Evolutionary conservation across 1,140 invertebrate genomes (phyloP).

Genomic region (Augochlora pura): DNA sequence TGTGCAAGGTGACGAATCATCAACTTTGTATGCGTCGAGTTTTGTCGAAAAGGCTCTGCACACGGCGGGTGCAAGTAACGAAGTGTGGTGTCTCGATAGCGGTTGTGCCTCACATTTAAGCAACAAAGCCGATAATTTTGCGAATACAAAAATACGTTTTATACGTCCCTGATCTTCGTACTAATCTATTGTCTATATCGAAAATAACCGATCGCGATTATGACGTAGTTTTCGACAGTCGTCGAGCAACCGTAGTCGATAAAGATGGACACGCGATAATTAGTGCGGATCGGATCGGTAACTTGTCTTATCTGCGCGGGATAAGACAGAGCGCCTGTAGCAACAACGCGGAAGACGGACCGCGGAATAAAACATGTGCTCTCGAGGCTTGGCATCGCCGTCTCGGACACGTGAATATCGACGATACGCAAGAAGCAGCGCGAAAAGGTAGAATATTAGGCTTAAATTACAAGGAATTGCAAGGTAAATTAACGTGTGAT

Average conservation of each 20-base stretch:
- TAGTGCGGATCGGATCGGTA: too few species aligned
- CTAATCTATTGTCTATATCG: too few species aligned
- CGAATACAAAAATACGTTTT: background rate
- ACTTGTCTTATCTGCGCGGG: too few species aligned
- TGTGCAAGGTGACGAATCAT: background rate
- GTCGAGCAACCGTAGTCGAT: background rate
- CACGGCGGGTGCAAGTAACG: background rate
- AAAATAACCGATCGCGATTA: too few species aligned
- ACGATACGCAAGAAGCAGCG: background rate
- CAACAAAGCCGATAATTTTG: background rate
- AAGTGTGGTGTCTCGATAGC: background rate
- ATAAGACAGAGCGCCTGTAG: too few species aligned
- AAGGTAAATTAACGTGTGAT: background rate
- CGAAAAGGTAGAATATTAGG: background rate
- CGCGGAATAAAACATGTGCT: background rate
- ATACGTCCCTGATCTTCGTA: too few species aligned
- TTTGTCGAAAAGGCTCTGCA: background rate
- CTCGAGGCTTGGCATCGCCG: background rate
- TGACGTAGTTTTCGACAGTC: background rate
- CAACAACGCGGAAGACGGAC: too few species aligned
- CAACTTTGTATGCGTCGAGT: background rate
- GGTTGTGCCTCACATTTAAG: too few species aligned
- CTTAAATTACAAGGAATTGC: background rate
- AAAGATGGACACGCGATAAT: background rate
- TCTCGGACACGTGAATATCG: background rate